Evolutionary conservation across 2,797 vertebrate genomes (phyloP).

Genomic region (Siniperca obscura): DNA sequence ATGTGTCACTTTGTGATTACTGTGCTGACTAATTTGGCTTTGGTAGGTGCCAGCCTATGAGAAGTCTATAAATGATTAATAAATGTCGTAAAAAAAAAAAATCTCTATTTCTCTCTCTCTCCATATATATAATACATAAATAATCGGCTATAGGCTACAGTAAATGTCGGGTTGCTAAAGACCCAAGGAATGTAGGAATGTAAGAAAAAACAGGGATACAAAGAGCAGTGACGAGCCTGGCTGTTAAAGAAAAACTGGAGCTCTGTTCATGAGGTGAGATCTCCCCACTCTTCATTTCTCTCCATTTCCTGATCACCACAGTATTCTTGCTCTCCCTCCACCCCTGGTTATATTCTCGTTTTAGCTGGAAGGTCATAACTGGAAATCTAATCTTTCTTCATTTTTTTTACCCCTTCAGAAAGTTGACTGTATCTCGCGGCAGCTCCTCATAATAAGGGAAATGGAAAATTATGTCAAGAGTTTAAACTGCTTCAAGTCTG

Average conservation of each 20-base stretch:
- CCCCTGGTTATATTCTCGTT: not conserved
- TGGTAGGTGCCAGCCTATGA: too few relatives aligned
- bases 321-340: not conserved
- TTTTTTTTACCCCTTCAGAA: not conserved
- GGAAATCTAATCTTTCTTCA: not conserved
- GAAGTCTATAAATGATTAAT: too few relatives aligned
- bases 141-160: too few relatives aligned
- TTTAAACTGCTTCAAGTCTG: not conserved
- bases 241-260: too few relatives aligned
- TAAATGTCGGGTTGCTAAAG: too few relatives aligned
- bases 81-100: too few relatives aligned
- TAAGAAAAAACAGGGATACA: not conserved
- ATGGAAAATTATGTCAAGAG: not conserved
- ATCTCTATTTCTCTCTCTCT: too few relatives aligned
- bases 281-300: too few relatives aligned
- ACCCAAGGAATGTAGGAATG: not conserved
- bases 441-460: not conserved
- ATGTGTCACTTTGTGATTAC: too few relatives aligned
- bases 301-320: not conserved
- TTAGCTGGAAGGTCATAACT: not conserved
- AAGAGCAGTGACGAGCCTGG: not conserved
- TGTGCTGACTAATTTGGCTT: too few relatives aligned
- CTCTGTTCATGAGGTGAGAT: not conserved
- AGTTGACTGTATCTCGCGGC: not conserved
- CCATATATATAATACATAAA: too few relatives aligned